These are phyloP conservation scores for Epiperipatus broadwayi DNA, from an alignment of 2,888 invertebrate genomes.

Conservation along the genomic window DNA sequence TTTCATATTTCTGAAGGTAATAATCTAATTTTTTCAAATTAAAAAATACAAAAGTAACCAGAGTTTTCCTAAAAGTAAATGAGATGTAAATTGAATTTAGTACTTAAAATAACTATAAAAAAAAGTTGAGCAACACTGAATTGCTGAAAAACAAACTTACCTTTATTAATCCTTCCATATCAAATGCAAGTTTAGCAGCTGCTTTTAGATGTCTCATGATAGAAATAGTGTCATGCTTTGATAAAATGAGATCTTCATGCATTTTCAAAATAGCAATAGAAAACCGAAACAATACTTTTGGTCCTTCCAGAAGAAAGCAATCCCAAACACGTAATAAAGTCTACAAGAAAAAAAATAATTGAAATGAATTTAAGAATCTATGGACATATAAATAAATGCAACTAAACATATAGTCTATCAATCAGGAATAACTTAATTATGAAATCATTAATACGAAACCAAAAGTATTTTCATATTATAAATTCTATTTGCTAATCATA, in stretches of 20 bases:
- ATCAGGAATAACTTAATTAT: too few species aligned
- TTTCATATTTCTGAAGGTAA: too few species aligned
- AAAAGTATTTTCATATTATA: too few species aligned
- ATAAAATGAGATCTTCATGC: slow-evolving; percentile 29
- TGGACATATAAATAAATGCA: too few species aligned
- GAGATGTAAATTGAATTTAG: too few species aligned
- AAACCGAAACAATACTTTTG: slow-evolving; percentile 35
- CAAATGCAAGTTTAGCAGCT: slow-evolving; percentile 31
- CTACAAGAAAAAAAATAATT: slow-evolving; percentile 22
- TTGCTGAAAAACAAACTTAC: slow-evolving; percentile 21
- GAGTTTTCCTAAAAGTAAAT: too few species aligned
- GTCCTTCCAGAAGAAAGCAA: slow-evolving; percentile 36
- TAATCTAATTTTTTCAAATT: too few species aligned
- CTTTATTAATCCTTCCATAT: slow-evolving; percentile 32
- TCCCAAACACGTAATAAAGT: slow-evolving; percentile 36
- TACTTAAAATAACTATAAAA: neutral
- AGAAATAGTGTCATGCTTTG: slow-evolving; percentile 32
- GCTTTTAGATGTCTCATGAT: slow-evolving; percentile 34
- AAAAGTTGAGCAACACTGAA: neutral
- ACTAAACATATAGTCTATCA: too few species aligned
- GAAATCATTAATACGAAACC: too few species aligned
- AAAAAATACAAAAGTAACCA: too few species aligned
- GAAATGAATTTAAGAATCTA: too few species aligned
- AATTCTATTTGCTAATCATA: too few species aligned
- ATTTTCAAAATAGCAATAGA: slow-evolving; percentile 31